Base-by-base conservation (phyloP, 2,113 vertebrate genomes). In the Corythaeola cristata region DNA sequence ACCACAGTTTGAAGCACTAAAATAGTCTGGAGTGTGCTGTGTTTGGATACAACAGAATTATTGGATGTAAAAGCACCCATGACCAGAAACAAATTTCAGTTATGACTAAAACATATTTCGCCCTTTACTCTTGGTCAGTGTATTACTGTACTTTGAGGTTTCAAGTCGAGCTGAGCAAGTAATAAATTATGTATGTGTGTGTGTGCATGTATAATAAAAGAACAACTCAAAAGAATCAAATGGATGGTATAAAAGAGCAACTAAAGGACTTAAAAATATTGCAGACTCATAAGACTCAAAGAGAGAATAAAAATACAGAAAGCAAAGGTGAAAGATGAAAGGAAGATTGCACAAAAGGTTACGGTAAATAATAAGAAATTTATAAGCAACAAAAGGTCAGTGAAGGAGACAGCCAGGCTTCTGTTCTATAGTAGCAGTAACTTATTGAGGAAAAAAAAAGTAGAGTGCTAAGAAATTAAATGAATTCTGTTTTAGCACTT, bases 291-390 rank as follows among this genome's bases (percentile, higher is more conserved):
- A 62, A 44, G 24, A 44, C 32, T 89, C 30, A 41, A 60, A 79
- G 50, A 33, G n/a, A 45, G 13, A 69, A 69, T 55, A 86, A 89
- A 92, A 82, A 72, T 39, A 73, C 33, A 85, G 69, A 81, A 69
- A 52, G 39, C 33, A 67, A 87, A 71, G 78, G 53, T 68, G 24
- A 86, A 80, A 55, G 27, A 69, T 77, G 80, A 86, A 94, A 91
- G 30, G 47, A 89, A 92, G 32, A 53, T 84, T 85, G 52, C 55
- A 63, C 33, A 49, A 93, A 93, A 20, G 32, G 50, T 28, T 87
- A 58, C 23, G 41, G 85, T 90, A 92, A 77, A 76, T 82, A 93
- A 91, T 78, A 93, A 92, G 89, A 89, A 93, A 92, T 69, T 81
- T 75, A 63, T 50, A 91, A 94, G 76, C 7, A 64, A 33, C 28